These are phyloP conservation scores for Tychaedon coryphoeus DNA, from an alignment of 2,113 vertebrate genomes.

Conservation along the genomic window DNA sequence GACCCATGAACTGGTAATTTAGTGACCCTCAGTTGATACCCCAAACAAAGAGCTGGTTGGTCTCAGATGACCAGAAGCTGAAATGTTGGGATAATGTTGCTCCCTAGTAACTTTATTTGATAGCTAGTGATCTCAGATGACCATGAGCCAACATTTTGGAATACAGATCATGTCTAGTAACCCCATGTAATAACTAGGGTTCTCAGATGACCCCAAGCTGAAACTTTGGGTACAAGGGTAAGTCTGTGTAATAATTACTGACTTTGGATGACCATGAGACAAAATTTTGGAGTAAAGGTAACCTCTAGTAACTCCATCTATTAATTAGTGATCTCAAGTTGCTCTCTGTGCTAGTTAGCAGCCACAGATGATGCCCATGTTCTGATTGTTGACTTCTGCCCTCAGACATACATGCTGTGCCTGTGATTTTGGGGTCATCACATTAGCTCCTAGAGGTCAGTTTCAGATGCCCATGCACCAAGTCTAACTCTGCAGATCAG, in stretches of 20 bases:
- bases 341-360: background rate
- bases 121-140: background rate
- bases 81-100: background rate
- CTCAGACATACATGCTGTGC: accelerated
- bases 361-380: background rate
- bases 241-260: background rate
- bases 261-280: background rate
- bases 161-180: background rate
- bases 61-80: background rate
- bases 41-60: too few species aligned
- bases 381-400: background rate
- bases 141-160: background rate
- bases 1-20: background rate
- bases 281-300: background rate
- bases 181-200: background rate
- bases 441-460: too few species aligned
- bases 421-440: background rate
- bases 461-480: too few species aligned
- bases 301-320: background rate
- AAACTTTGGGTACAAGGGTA: background rate
- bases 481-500: too few species aligned
- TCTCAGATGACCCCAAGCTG: background rate
- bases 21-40: background rate
- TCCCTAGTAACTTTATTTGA: background rate
- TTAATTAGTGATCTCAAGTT: background rate